Conservation (phyloP, 2,797 vertebrate species). For the Dipus sagitta region DNA sequence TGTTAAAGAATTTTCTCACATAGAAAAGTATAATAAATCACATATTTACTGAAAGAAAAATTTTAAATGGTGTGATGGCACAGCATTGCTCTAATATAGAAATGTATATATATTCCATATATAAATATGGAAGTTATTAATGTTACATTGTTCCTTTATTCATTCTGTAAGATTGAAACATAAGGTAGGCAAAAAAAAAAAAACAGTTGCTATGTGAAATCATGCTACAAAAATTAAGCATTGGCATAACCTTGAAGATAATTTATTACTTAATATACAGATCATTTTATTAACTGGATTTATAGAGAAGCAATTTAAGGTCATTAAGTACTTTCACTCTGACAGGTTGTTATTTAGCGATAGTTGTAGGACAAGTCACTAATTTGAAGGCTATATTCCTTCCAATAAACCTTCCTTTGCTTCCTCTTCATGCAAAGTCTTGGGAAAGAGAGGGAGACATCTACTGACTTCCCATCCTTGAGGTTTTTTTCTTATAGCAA, state of each 20-base stretch:
- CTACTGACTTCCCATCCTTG: neutral
- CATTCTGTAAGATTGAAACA: neutral
- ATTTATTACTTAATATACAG: constrained; percentile 45
- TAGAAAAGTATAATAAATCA: neutral
- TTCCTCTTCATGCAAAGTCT: neutral
- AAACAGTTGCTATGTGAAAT: neutral
- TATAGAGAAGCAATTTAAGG: constrained; percentile 51
- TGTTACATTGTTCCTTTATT: constrained; percentile 35
- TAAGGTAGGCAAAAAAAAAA: neutral
- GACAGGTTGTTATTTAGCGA: constrained; percentile 47
- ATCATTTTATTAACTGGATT: constrained; percentile 49
- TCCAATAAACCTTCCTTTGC: neutral
- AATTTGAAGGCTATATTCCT: constrained; percentile 13
- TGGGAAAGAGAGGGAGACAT: neutral
- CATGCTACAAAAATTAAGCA: neutral
- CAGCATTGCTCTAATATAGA: neutral
- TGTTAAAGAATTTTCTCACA: constrained; percentile 9
- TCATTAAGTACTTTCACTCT: constrained; percentile 60
- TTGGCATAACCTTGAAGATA: constrained; percentile 38
- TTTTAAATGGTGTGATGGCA: neutral
- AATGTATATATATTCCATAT: too few relatives aligned
- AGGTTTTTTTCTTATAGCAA: neutral
- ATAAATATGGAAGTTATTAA: neutral
- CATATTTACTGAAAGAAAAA: neutral
- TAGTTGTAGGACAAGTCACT: neutral